Evolutionary conservation across 2,113 vertebrate genomes (phyloP).

Genomic region (Scophthalmus maximus): DNA sequence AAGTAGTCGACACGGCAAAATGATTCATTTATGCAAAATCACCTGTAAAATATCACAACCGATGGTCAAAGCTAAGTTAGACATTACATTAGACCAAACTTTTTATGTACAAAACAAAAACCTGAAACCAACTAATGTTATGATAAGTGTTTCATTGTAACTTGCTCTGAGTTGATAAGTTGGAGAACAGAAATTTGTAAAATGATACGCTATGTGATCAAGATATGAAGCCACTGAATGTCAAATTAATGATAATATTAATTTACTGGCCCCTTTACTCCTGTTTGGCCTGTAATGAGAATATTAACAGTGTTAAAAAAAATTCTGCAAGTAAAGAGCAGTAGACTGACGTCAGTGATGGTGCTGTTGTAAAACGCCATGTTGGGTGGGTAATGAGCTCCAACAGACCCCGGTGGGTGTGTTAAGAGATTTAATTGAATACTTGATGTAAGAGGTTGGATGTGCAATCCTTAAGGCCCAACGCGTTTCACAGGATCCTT

Average conservation of each 20-base stretch:
- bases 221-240: slow-evolving; percentile 8
- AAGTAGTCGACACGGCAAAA: neutral
- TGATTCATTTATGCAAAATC: neutral
- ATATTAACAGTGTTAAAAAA: neutral
- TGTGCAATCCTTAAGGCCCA: slow-evolving; percentile 39
- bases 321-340: too few relatives aligned
- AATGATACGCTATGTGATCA: neutral
- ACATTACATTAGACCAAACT: too few relatives aligned
- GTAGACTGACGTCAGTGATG: slow-evolving; percentile 6
- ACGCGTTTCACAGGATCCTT: slow-evolving; percentile 44
- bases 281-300: neutral
- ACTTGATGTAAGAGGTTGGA: slow-evolving; percentile 43
- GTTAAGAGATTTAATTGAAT: slow-evolving; percentile 49
- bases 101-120: neutral
- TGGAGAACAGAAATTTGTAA: neutral
- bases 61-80: neutral
- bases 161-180: neutral
- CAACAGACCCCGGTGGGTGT: slow-evolving; percentile 23
- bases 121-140: neutral
- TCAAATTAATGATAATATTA: neutral
- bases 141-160: neutral
- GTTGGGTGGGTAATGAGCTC: slow-evolving; percentile 50
- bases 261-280: neutral
- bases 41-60: neutral
- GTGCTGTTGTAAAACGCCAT: slow-evolving; percentile 41